These are phyloP conservation scores for Excalfactoria chinensis DNA, from an alignment of 2,113 vertebrate genomes.

Conservation along the genomic window DNA sequence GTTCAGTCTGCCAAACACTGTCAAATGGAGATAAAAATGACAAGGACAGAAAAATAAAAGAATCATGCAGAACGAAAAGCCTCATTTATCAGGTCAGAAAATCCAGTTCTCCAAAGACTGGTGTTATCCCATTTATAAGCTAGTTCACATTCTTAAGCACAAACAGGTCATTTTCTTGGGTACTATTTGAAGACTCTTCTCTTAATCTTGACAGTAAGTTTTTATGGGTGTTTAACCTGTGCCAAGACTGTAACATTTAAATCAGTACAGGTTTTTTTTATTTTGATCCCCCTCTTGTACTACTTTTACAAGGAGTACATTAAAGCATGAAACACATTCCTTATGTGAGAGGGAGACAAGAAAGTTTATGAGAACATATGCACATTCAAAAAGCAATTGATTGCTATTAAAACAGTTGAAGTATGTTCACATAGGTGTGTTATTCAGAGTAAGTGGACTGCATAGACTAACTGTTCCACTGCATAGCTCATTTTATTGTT, in stretches of 20 bases:
- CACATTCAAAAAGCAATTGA: neutral
- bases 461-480: neutral
- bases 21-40: neutral
- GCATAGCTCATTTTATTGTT: conserved; percentile 28
- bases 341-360: neutral
- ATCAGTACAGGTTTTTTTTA: conserved; percentile 9
- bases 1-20: neutral
- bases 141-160: neutral
- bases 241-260: conserved; percentile 48
- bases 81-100: conserved; percentile 26
- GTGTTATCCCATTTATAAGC: neutral
- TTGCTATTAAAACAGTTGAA: neutral
- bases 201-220: conserved; percentile 39
- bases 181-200: conserved; percentile 11
- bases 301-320: conserved; percentile 38
- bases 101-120: neutral
- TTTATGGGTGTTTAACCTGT: conserved; percentile 39
- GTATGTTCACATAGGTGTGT: conserved; percentile 21
- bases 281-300: conserved; percentile 17
- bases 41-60: neutral
- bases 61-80: neutral
- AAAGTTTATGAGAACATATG: conserved; percentile 37
- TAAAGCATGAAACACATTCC: neutral
- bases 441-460: conserved; percentile 10
- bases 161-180: conserved; percentile 40